Percentiles rank a stretch among this genome's conserved stretches.
phyloP scores from a whole-genome alignment of 2,113 vertebrate species.

The Chlorocebus sabaeus region DNA sequence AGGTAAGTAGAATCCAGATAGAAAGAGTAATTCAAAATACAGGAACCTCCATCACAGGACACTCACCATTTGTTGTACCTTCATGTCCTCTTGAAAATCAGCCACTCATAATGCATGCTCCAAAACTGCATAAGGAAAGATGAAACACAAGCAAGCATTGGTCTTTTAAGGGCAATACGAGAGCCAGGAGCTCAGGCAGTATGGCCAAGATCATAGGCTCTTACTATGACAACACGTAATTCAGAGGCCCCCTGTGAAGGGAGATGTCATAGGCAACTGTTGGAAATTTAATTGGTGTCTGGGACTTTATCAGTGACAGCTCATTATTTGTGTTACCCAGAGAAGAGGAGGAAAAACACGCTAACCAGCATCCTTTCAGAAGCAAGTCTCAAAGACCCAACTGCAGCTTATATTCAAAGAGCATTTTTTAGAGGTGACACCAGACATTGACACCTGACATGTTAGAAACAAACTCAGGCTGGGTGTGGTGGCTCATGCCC shows the following conservation, averaged over 20 bases:
- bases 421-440: neutral
- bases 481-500: too few relatives aligned
- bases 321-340: neutral
- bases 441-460: neutral
- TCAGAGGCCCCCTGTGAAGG: neutral
- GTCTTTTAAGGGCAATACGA: rapidly evolving
- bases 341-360: neutral
- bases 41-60: neutral
- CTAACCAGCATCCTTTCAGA: rapidly evolving
- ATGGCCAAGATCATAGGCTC: neutral
- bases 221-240: neutral
- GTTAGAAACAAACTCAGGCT: neutral
- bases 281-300: neutral
- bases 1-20: neutral
- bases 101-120: neutral
- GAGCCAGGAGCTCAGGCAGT: rapidly evolving
- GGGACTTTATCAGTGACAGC: neutral
- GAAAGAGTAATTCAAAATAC: neutral
- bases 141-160: too few relatives aligned
- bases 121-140: too few relatives aligned
- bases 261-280: neutral
- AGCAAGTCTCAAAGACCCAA: neutral
- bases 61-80: rapidly evolving
- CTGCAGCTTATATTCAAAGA: neutral
- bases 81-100: rapidly evolving